phyloP scores from a whole-genome alignment of 92 coral and sea anemone species.

The Porites rus region DNA sequence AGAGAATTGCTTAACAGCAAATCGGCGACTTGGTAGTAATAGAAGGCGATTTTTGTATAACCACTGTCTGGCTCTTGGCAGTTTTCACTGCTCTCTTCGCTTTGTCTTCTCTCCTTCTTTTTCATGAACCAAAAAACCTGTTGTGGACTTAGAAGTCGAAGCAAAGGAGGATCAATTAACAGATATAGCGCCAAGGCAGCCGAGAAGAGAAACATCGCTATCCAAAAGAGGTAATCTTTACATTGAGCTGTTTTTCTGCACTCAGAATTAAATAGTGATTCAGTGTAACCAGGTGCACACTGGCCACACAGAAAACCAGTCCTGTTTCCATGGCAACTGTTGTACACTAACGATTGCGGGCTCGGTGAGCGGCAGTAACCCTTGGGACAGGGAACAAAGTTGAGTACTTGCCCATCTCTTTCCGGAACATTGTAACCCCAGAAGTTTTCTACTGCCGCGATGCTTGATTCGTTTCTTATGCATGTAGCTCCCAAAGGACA shows the following conservation, averaged over 20 bases:
- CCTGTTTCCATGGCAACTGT: slow-evolving; percentile 66
- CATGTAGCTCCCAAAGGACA: slow-evolving; percentile 64
- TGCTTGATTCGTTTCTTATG: slow-evolving; percentile 27
- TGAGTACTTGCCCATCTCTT: background rate
- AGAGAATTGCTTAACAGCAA: slow-evolving; percentile 20
- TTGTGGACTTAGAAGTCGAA: slow-evolving; percentile 4
- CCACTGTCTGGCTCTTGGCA: slow-evolving; percentile 33
- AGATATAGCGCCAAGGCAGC: slow-evolving; percentile 45
- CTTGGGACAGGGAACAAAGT: slow-evolving; percentile 52
- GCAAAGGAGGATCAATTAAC: slow-evolving; percentile 45
- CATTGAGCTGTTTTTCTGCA: slow-evolving; percentile 42
- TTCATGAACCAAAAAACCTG: slow-evolving; percentile 55
- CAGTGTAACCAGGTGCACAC: slow-evolving; percentile 49
- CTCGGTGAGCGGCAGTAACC: slow-evolving; percentile 42
- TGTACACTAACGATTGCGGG: slow-evolving; percentile 27
- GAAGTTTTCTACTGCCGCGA: slow-evolving; percentile 55
- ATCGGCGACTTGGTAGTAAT: slow-evolving; percentile 65
- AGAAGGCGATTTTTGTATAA: slow-evolving; percentile 53
- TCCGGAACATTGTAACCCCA: slow-evolving; percentile 45
- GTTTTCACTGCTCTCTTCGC: background rate
- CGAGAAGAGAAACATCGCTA: slow-evolving; percentile 5
- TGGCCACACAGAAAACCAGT: slow-evolving; percentile 61
- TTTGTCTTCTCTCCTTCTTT: background rate
- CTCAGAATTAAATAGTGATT: slow-evolving; percentile 47
- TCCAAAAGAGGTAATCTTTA: slow-evolving; percentile 49